A percentile compares a stretch with the other conserved stretches of the same genome.
phyloP scores from a whole-genome alignment of 2,888 invertebrate genomes.

The Lapara coniferarum region DNA sequence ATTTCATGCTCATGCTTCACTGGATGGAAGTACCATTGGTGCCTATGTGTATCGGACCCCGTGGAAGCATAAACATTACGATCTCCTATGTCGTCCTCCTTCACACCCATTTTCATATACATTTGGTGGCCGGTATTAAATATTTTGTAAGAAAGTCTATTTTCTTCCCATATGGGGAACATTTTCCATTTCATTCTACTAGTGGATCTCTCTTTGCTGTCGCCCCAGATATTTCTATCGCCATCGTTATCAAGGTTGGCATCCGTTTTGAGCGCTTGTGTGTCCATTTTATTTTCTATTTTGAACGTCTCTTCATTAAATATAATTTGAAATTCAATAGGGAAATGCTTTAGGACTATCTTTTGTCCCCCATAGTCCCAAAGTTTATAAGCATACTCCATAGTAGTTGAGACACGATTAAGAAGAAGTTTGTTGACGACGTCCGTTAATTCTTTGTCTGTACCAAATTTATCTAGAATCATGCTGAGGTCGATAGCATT shows the following conservation, averaged over 20 bases:
- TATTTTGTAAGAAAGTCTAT: conserved; percentile 20
- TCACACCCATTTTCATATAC: conserved; percentile 23
- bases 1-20: background rate
- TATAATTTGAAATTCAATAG: conserved; percentile 23
- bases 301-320: conserved; percentile 3
- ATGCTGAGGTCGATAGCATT: conserved; percentile 10
- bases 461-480: conserved; percentile 4
- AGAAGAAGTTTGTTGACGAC: conserved; percentile 5
- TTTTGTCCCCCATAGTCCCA: conserved; percentile 14
- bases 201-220: conserved; percentile 14
- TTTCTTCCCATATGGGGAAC: conserved; percentile 7
- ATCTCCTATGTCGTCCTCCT: conserved; percentile 5
- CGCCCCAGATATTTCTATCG: conserved; percentile 15
- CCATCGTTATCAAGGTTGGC: conserved; percentile 3
- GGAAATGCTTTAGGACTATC: conserved; percentile 24
- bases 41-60: conserved; percentile 5
- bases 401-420: background rate
- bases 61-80: conserved; percentile 16
- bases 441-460: background rate
- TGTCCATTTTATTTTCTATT: background rate
- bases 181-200: conserved; percentile 25
- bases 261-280: conserved; percentile 18
- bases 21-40: conserved; percentile 23
- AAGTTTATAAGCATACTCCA: conserved; percentile 28
- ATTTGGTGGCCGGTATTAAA: conserved; percentile 8